Evolutionary conservation across 1,140 invertebrate genomes (phyloP), one percentile per base, ranked within the genome.

Genomic region (Rhyzopertha dominica): DNA sequence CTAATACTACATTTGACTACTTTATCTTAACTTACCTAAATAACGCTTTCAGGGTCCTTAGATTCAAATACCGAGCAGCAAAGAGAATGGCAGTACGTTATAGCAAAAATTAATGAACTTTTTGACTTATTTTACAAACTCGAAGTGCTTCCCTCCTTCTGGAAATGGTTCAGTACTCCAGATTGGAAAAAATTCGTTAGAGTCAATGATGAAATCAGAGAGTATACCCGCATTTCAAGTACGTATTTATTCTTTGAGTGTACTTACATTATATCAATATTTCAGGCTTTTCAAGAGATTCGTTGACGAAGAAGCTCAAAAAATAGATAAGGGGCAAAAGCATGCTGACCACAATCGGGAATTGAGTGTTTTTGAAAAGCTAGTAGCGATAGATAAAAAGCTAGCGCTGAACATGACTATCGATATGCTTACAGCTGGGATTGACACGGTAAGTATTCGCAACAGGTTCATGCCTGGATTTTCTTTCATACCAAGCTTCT

Each of bases 391-490:
- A 12, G 71, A 75, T 53, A 68, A 72, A 52, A 67, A 68, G 59
- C 67, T 71, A 20, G 79, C 80, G 1, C 54, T 72, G 12, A 70
- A 77, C 2, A 83, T 88, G 76, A 78, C 80, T 3, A 70, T 77
- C 44, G 85, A 89, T 59, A 81, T 85, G 75, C 45, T 89, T 16
- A 72, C 84, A 40, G 84, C 82, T 12, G 85, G 85, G 32, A 75
- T 87, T 19, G 85, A 89, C 67, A 88, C 84, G 51, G 82, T 84
- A 67, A 70, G 18, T 24, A 9, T 28, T 29, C 22, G 31, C 22
- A 28, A 41, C 10, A 14, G 25, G 16, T n/a, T n/a, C n/a, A n/a
- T n/a, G n/a, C 12, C 1, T 5, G 18, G n/a, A 41, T 18, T 42
- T 5, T 5, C 3, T 19, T 16, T 14, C 2, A 16, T 19, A 4